Percentiles rank a stretch among this genome's conserved stretches.
These are phyloP conservation scores for Clarias macrocephalus DNA, from an alignment of 2,113 vertebrate genomes.

Conservation along the genomic window DNA sequence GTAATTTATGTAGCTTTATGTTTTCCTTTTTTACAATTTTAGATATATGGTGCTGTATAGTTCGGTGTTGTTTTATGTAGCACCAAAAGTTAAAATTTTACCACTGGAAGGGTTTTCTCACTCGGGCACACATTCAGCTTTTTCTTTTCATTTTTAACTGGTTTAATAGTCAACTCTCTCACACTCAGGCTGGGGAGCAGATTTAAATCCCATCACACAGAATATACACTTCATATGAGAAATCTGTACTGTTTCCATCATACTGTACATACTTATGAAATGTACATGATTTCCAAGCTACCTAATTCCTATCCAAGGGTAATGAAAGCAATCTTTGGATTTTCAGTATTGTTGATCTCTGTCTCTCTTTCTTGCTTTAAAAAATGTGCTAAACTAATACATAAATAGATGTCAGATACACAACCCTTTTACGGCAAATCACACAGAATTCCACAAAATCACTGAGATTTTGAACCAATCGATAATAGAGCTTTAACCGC, in stretches of 20 bases:
- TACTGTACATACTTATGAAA: background rate
- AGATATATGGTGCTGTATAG: too few relatives aligned
- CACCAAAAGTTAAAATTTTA: background rate
- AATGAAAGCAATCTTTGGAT: constrained; percentile 39
- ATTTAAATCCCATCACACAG: background rate
- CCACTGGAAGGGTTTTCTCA: background rate
- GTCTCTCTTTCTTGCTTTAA: constrained; percentile 10
- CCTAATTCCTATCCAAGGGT: constrained; percentile 21
- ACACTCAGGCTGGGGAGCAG: background rate
- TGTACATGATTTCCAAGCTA: constrained; percentile 31
- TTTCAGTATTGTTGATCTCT: constrained; percentile 24
- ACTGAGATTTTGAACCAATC: background rate
- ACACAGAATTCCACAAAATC: background rate
- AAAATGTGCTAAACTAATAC: constrained; percentile 27
- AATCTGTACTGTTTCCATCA: constrained; percentile 18
- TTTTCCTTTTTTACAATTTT: too few relatives aligned
- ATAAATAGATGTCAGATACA: background rate
- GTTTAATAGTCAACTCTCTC: background rate
- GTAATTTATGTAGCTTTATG: too few relatives aligned
- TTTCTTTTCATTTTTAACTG: background rate
- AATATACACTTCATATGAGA: background rate
- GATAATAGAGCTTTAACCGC: background rate
- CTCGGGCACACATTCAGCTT: background rate
- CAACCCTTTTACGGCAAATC: background rate
- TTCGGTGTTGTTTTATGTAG: background rate